Percentiles rank a stretch among this genome's conserved stretches.
Conservation (phyloP, 2,797 vertebrate species). For the Schizopygopsis pylzovi region DNA sequence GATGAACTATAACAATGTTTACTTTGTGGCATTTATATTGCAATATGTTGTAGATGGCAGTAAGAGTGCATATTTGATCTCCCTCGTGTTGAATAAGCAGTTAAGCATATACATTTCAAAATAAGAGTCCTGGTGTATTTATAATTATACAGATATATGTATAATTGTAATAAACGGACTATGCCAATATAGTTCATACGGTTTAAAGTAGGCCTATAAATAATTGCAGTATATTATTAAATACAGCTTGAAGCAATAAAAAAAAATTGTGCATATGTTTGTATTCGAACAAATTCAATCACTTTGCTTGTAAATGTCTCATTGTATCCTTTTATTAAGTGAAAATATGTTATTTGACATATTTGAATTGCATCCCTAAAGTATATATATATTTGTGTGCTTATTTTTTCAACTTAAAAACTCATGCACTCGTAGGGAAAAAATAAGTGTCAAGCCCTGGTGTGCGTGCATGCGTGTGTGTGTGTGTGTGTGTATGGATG, state of each 20-base stretch:
- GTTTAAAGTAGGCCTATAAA: background rate
- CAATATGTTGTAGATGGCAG: background rate
- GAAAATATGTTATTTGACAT: background rate
- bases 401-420: background rate
- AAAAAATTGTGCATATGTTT: background rate
- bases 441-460: background rate
- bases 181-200: background rate
- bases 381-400: background rate
- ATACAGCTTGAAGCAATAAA: background rate
- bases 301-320: too few relatives aligned
- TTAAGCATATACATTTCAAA: background rate
- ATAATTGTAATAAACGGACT: background rate
- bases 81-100: too few relatives aligned
- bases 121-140: background rate
- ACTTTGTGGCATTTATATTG: background rate
- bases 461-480: too few relatives aligned
- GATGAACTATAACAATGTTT: background rate
- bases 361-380: background rate
- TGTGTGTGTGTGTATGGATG: constrained; percentile 48
- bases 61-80: too few relatives aligned
- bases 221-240: background rate
- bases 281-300: too few relatives aligned
- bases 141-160: background rate
- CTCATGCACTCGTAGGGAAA: background rate
- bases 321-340: background rate